A percentile compares a stretch with the other conserved stretches of the same genome.
Conservation (phyloP, 2,888 invertebrate species). For the Drosophila anomalata region DNA sequence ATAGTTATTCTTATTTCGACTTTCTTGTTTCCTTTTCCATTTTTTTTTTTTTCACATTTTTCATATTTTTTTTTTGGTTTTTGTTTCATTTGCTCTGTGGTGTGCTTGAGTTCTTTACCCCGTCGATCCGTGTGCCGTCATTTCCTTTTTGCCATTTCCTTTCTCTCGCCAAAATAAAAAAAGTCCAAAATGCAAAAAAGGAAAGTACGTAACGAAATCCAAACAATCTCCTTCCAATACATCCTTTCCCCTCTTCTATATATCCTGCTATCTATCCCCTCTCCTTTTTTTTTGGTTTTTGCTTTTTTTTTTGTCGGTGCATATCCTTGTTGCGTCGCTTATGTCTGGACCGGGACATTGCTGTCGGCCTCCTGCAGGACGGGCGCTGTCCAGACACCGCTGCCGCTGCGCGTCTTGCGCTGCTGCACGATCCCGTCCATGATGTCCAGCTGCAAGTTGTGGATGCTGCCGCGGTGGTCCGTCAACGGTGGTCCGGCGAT, state of each 20-base stretch:
- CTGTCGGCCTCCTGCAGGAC: conserved; percentile 81
- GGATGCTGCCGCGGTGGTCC: conserved; percentile 90
- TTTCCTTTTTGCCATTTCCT: background rate
- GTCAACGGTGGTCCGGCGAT: conserved; percentile 89
- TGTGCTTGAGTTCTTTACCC: conserved; percentile 1
- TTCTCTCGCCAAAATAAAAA: background rate
- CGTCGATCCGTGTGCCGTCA: background rate
- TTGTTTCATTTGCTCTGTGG: conserved; percentile 16
- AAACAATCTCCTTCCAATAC: conserved; percentile 1
- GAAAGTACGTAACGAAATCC: background rate
- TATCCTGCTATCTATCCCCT: background rate
- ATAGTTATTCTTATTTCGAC: background rate
- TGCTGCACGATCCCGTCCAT: conserved; percentile 94
- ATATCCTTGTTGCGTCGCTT: conserved; percentile 49
- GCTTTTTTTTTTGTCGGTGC: background rate
- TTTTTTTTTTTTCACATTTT: background rate
- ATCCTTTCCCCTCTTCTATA: background rate
- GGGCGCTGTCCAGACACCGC: conserved; percentile 89
- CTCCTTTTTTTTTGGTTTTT: background rate
- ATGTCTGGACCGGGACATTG: conserved; percentile 83
- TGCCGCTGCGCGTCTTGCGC: conserved; percentile 87
- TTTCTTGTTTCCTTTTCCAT: conserved; percentile 2
- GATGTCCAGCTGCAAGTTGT: conserved; percentile 93
- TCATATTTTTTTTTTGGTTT: conserved; percentile 2
- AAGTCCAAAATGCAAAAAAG: background rate